Percentiles rank a stretch among this genome's conserved stretches.
These are phyloP conservation scores for Dicyrtoma fusca DNA, from an alignment of 2,888 invertebrate species.

Conservation along the genomic window DNA sequence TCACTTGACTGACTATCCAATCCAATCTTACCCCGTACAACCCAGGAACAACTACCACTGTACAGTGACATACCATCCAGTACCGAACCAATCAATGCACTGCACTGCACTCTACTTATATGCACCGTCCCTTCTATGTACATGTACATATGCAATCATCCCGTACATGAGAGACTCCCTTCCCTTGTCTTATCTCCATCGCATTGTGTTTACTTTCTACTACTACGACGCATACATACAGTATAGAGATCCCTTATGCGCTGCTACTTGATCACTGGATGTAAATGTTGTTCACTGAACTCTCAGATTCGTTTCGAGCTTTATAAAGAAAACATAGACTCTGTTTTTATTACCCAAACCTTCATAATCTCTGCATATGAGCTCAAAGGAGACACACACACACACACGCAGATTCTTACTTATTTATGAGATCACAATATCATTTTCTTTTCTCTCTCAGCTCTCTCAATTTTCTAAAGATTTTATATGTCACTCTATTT, in stretches of 20 bases:
- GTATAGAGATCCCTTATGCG: too few species aligned
- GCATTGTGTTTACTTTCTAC: background rate
- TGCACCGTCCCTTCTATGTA: too few species aligned
- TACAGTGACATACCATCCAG: too few species aligned
- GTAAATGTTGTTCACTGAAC: too few species aligned
- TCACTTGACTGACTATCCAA: slow-evolving; percentile 28
- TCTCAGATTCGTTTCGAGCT: background rate
- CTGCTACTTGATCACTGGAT: too few species aligned
- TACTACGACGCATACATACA: too few species aligned
- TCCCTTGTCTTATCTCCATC: background rate
- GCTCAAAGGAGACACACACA: background rate
- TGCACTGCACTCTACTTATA: too few species aligned
- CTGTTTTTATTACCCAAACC: slow-evolving; percentile 1
- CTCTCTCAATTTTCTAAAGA: background rate
- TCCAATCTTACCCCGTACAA: slow-evolving; percentile 6
- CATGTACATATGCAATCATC: too few species aligned
- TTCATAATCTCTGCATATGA: slow-evolving; percentile 5
- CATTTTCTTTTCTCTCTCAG: background rate
- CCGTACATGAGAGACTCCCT: background rate
- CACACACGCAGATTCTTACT: slow-evolving; percentile 1
- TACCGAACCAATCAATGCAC: too few species aligned
- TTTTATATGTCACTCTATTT: too few species aligned
- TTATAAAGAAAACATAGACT: slow-evolving; percentile 29
- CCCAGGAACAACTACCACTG: too few species aligned
- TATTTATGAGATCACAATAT: slow-evolving; percentile 15